Evolutionary conservation across 1,140 invertebrate species (phyloP), one percentile per base, ranked within the genome.

Genomic region (Acromyrmex charruanus): DNA sequence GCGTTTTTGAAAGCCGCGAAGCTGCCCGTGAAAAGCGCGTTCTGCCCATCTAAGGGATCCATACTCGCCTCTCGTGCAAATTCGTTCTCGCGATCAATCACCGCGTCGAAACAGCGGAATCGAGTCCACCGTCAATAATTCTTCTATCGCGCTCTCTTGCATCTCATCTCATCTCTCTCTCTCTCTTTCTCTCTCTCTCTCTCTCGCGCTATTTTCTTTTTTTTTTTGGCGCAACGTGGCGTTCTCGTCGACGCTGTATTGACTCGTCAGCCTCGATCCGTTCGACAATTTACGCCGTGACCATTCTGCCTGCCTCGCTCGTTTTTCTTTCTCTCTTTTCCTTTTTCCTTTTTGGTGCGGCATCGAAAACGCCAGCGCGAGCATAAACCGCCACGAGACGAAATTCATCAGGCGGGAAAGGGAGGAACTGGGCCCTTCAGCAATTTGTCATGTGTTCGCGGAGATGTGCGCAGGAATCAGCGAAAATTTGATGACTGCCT

Each of bases 221-320:
- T 86, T 86, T 86, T 86, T 81, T 69, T 61, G 21, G 53, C 77
- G 51, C 74, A 81, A 79, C 59, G 82, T 66, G 71, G 82, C 74
- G 68, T 53, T 80, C 61, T 68, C 85, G 65, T 81, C 65, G 65
- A 79, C 65, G 65, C 77, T 82, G 77, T 86, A 86, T 86, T 86
- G 85, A 86, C 85, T 86, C 85, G 85, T 86, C 85, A 86, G 77
- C 53, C 69, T 86, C 77, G 85, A 86, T 84, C 75, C 77, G 75
- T 25, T 69, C 84, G 75, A 80, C 77, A 86, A 86, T 86, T 86
- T 86, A 86, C 85, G 82, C 82, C 49, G 71, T 72, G 71, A 25
- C 59, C 72, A 28, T 80, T 66, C 85, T 59, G 65, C 49, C 80
- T 84, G 69, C 51, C 85, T 61, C 65, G 75, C 65, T 80, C 85